A percentile compares a stretch with the other conserved stretches of the same genome.
Conservation (phyloP, 2,797 vertebrate genomes). For the Mionectes olivaceus region DNA sequence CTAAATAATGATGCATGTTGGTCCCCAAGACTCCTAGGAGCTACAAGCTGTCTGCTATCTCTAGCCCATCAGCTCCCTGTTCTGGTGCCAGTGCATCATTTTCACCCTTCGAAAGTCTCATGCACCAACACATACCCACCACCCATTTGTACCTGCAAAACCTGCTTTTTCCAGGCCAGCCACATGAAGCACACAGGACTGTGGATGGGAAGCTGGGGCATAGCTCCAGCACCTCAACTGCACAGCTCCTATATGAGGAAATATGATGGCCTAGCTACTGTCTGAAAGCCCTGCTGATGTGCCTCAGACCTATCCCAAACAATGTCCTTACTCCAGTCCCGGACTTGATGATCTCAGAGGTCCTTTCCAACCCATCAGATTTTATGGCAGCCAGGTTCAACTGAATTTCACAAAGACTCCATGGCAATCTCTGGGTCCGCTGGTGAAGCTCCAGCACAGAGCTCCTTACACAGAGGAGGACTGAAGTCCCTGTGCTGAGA, state of each 20-base stretch:
- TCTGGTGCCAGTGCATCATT: background rate
- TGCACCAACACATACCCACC: background rate
- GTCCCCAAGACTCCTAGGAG: background rate
- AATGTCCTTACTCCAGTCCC: background rate
- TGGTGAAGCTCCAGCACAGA: background rate
- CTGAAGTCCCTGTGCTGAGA: background rate
- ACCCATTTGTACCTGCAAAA: background rate
- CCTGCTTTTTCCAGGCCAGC: background rate
- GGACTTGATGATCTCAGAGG: background rate
- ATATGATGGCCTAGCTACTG: background rate
- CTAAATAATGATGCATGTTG: background rate
- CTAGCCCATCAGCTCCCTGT: background rate
- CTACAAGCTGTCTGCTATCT: background rate
- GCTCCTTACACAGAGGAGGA: background rate
- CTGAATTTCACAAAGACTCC: background rate
- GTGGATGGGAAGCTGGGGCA: background rate
- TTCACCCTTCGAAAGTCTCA: background rate
- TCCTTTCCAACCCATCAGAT: too few relatives aligned
- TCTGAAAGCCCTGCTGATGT: background rate
- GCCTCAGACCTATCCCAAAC: background rate
- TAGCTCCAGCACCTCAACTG: background rate
- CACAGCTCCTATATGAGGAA: background rate
- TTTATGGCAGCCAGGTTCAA: background rate
- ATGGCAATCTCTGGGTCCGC: background rate
- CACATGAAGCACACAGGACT: background rate